Conservation (phyloP, 2,113 vertebrate genomes). For the Toxotes jaculatrix region DNA sequence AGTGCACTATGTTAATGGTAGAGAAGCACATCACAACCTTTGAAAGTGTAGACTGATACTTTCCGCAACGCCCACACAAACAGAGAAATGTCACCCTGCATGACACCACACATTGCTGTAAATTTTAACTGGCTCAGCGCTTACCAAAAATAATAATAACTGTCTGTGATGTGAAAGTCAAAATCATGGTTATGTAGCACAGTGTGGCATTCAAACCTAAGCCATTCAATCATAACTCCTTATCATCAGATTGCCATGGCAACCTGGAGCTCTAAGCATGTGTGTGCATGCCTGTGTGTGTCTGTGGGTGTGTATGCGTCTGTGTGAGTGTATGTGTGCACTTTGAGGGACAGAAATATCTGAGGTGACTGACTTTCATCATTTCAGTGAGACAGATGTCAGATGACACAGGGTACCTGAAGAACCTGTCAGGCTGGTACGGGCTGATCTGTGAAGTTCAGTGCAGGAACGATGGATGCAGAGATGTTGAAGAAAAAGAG, state of each 20-base stretch:
- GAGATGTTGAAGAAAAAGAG: neutral
- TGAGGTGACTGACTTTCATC: conserved; percentile 29
- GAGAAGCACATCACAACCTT: neutral
- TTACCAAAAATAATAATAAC: conserved; percentile 21
- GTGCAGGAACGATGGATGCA: neutral
- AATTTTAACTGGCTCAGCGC: neutral
- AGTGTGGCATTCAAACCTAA: conserved; percentile 44
- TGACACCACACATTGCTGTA: neutral
- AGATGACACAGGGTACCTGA: neutral
- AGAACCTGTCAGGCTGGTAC: conserved; percentile 6
- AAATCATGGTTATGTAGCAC: conserved; percentile 39
- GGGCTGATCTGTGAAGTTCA: neutral
- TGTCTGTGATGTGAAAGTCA: conserved; percentile 32
- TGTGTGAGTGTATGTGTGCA: conserved; percentile 3
- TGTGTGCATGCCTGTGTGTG: neutral
- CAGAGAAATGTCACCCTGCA: neutral
- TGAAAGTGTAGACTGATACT: neutral
- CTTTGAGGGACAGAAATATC: conserved; percentile 37
- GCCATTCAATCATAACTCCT: conserved; percentile 62
- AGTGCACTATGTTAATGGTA: neutral
- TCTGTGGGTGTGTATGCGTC: neutral
- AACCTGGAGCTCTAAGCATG: conserved; percentile 51
- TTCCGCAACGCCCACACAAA: neutral
- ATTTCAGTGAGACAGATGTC: conserved; percentile 25
- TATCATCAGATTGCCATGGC: conserved; percentile 65